phyloP scores from a whole-genome alignment of 2,888 invertebrate species.

The Adela reaumurella region DNA sequence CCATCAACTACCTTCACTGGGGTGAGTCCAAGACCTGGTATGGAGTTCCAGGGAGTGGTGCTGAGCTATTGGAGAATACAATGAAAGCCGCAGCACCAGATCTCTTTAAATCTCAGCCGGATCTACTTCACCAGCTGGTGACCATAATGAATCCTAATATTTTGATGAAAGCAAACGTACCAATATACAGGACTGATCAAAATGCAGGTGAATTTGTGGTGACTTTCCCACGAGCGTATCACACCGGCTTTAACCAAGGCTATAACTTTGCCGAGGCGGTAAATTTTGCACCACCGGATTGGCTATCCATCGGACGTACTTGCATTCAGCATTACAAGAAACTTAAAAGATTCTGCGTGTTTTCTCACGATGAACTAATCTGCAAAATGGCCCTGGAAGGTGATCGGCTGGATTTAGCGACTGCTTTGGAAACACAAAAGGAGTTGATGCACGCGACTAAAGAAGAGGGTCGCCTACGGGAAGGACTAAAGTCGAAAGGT shows the following conservation, averaged over 20 bases:
- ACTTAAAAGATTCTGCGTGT: slow-evolving; percentile 69
- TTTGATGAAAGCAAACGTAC: slow-evolving; percentile 60
- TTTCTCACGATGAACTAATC: slow-evolving; percentile 76
- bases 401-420: slow-evolving; percentile 60
- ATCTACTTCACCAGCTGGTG: slow-evolving; percentile 73
- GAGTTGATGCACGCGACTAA: slow-evolving; percentile 63
- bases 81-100: slow-evolving; percentile 72
- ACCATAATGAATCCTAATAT: slow-evolving; percentile 76
- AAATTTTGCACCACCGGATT: slow-evolving; percentile 80
- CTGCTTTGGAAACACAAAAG: slow-evolving; percentile 64
- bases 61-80: slow-evolving; percentile 65
- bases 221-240: slow-evolving; percentile 76
- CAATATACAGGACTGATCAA: slow-evolving; percentile 64
- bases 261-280: slow-evolving; percentile 83
- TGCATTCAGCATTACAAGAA: slow-evolving; percentile 68
- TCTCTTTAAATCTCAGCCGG: slow-evolving; percentile 68
- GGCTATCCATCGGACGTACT: slow-evolving; percentile 67
- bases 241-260: slow-evolving; percentile 79
- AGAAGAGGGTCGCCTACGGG: slow-evolving; percentile 37
- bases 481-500: slow-evolving; percentile 41
- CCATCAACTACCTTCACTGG: slow-evolving; percentile 79
- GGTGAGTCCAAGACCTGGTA: slow-evolving; percentile 83
- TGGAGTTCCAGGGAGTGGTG: slow-evolving; percentile 68
- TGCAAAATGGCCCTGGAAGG: slow-evolving; percentile 71
- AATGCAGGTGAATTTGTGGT: slow-evolving; percentile 78